phyloP scores from a whole-genome alignment of 1,140 invertebrate genomes.

The Colletes gigas region DNA sequence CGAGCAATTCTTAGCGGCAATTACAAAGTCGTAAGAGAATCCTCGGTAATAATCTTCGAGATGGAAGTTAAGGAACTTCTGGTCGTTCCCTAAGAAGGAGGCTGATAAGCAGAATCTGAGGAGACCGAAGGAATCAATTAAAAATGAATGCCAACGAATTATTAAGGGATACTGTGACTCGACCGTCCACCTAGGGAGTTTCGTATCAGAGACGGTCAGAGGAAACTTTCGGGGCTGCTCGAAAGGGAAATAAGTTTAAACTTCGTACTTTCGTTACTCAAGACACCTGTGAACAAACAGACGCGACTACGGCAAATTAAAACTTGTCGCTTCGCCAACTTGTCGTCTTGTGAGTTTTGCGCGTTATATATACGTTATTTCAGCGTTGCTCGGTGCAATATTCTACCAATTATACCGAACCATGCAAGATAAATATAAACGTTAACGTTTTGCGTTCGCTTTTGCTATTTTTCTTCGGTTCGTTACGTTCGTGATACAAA shows the following conservation, averaged over 20 bases:
- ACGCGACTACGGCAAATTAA: slow-evolving; percentile 47
- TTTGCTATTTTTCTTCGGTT: background rate
- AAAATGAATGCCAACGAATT: slow-evolving; percentile 53
- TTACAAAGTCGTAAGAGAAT: slow-evolving; percentile 26
- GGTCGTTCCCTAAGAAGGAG: background rate
- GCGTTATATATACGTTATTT: slow-evolving; percentile 25
- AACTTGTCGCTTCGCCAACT: slow-evolving; percentile 39
- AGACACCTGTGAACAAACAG: slow-evolving; percentile 52
- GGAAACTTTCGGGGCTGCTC: slow-evolving; percentile 1
- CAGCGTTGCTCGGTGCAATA: background rate
- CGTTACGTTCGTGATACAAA: background rate
- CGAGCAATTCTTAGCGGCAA: slow-evolving; percentile 1
- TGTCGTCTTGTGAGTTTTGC: background rate
- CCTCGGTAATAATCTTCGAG: slow-evolving; percentile 11
- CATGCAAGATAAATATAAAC: slow-evolving; percentile 8
- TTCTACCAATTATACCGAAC: background rate
- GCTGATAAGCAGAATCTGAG: slow-evolving; percentile 12
- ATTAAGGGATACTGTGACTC: slow-evolving; percentile 42
- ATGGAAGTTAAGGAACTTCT: slow-evolving; percentile 34
- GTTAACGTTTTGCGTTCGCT: background rate
- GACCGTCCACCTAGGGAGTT: slow-evolving; percentile 33
- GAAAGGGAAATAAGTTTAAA: slow-evolving; percentile 44
- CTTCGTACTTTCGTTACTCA: slow-evolving; percentile 42
- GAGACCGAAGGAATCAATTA: slow-evolving; percentile 50
- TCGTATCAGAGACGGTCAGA: slow-evolving; percentile 22